Evolutionary conservation across 2,888 invertebrate genomes (phyloP).

Genomic region (Aphidius colemani): DNA sequence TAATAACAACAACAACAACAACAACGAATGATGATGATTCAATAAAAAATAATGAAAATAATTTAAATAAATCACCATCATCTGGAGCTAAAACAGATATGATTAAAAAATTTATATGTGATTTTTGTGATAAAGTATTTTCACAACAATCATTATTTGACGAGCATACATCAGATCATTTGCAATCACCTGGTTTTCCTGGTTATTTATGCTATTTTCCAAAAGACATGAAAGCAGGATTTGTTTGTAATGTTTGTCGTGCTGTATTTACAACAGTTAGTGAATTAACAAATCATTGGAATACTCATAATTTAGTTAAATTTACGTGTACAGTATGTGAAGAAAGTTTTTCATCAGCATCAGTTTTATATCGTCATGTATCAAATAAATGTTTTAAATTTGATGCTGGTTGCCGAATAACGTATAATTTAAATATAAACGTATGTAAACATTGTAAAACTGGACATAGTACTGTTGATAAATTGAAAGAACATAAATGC

Average conservation of each 20-base stretch:
- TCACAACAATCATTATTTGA: constrained; percentile 7
- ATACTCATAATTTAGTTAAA: not conserved
- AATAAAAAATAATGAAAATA: too few relatives aligned
- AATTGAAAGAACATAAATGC: constrained; percentile 10
- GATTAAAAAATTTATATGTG: constrained; percentile 20
- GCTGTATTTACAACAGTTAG: not conserved
- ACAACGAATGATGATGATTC: too few relatives aligned
- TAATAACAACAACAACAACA: too few relatives aligned
- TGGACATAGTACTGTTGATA: not conserved
- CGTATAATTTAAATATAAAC: not conserved
- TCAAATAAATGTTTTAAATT: not conserved
- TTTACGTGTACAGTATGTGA: constrained; percentile 6
- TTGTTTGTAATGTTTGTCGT: constrained; percentile 4
- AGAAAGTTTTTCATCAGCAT: not conserved
- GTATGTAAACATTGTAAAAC: constrained; percentile 42
- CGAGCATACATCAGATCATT: constrained; percentile 9
- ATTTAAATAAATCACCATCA: too few relatives aligned
- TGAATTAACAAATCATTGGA: constrained; percentile 1
- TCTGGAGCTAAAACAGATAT: not conserved
- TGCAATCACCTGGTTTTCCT: constrained; percentile 14
- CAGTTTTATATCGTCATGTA: constrained; percentile 3
- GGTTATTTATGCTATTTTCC: not conserved
- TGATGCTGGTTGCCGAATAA: not conserved
- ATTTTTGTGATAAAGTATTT: constrained; percentile 9
- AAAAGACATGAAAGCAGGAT: not conserved